Percentiles rank a stretch among this genome's conserved stretches.
Conservation (phyloP, 2,888 invertebrate species). For the Hirudinaria manillensis region DNA sequence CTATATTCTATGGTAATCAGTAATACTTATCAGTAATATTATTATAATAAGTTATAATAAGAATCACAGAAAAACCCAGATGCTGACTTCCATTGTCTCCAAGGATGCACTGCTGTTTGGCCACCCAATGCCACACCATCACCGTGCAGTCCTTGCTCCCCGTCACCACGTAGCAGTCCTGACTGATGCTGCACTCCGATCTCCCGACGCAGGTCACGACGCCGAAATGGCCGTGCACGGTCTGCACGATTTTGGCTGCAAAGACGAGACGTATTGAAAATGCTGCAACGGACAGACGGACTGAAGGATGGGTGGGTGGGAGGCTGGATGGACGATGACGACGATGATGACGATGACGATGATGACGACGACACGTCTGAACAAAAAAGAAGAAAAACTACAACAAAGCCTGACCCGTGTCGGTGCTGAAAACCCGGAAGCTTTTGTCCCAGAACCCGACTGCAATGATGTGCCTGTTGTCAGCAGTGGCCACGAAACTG, state of each 20-base stretch:
- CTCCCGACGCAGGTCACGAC: conserved; percentile 95
- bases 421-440: conserved; percentile 92
- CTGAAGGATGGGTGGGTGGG: neutral
- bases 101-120: conserved; percentile 74
- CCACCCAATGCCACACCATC: conserved; percentile 96
- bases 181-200: conserved; percentile 94
- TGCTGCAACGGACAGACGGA: neutral
- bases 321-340: too few relatives aligned
- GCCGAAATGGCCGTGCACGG: conserved; percentile 96
- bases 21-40: too few relatives aligned
- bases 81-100: conserved; percentile 68
- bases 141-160: conserved; percentile 98
- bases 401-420: conserved; percentile 66
- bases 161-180: conserved; percentile 93
- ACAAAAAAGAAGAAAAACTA: neutral
- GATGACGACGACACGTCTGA: too few relatives aligned
- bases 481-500: conserved; percentile 95
- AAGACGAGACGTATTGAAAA: neutral
- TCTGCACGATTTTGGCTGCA: conserved; percentile 90
- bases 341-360: neutral
- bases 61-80: too few relatives aligned
- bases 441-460: conserved; percentile 99
- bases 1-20: too few relatives aligned
- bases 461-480: conserved; percentile 88
- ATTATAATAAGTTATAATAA: too few relatives aligned